Evolutionary conservation across 2,113 vertebrate genomes (phyloP).

Genomic region (Haliaeetus leucogaster): DNA sequence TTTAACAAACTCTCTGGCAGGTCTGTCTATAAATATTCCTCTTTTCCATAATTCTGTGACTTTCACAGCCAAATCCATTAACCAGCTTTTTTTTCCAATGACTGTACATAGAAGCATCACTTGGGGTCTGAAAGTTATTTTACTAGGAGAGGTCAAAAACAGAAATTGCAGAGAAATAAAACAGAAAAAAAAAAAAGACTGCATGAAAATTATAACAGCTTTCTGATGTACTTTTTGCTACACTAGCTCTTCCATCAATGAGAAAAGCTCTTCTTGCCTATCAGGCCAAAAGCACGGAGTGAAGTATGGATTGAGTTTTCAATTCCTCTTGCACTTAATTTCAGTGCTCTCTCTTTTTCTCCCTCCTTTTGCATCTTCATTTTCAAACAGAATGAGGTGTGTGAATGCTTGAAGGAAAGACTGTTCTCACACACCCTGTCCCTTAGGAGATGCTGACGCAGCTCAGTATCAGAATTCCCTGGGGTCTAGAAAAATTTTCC

Average conservation of each 20-base stretch:
- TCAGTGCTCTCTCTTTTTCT: not conserved
- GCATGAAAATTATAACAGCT: not conserved
- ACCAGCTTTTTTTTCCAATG: not conserved
- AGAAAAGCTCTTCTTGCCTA: not conserved
- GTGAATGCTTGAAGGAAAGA: not conserved
- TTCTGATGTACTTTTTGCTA: not conserved
- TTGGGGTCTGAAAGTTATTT: not conserved
- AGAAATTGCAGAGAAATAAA: not conserved
- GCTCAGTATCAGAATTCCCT: not conserved
- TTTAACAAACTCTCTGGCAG: slow-evolving; percentile 12
- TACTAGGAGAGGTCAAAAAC: not conserved
- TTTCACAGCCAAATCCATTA: slow-evolving; percentile 37
- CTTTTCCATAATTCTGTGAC: slow-evolving; percentile 15
- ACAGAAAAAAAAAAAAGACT: not conserved
- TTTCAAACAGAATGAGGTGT: not conserved
- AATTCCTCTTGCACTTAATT: not conserved
- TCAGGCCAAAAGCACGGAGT: not conserved
- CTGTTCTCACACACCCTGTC: not conserved
- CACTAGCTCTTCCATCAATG: not conserved
- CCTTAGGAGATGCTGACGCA: not conserved
- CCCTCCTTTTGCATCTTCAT: not conserved
- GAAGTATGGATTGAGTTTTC: not conserved
- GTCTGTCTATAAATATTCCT: slow-evolving; percentile 13
- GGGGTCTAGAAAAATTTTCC: not conserved
- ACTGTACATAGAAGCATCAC: not conserved